Conservation (phyloP, 2,113 vertebrate genomes). For the Patagioenas fasciata region DNA sequence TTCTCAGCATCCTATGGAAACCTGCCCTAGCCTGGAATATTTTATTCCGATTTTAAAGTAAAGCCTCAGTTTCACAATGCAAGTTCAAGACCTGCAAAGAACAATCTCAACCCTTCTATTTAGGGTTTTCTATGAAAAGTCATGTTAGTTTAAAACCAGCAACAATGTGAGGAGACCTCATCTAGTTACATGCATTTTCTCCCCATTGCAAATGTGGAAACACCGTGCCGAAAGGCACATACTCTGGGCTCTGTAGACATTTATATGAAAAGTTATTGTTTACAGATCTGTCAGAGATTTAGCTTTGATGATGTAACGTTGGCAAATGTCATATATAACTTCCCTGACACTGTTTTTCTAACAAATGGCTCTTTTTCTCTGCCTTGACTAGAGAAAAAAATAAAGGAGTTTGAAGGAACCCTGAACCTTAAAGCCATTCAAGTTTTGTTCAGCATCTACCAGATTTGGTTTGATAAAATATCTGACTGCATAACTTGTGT, state of each 20-base stretch:
- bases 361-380: constrained; percentile 34
- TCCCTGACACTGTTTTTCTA: constrained; percentile 49
- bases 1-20: fast-evolving
- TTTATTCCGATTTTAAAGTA: background rate
- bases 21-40: background rate
- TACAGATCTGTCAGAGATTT: constrained; percentile 55
- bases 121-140: background rate
- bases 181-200: background rate
- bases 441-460: background rate
- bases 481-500: background rate
- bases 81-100: background rate
- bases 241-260: background rate
- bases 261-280: constrained; percentile 28
- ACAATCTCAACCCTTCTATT: background rate
- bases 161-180: background rate
- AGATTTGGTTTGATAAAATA: background rate
- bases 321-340: constrained; percentile 37
- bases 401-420: background rate
- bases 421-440: background rate
- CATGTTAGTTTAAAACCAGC: background rate
- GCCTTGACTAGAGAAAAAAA: background rate
- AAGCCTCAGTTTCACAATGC: background rate
- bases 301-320: constrained; percentile 24
- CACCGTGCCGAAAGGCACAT: background rate
- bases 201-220: background rate